Evolutionary conservation across 2,888 invertebrate genomes (phyloP).

Genomic region (Eilema sororculum): DNA sequence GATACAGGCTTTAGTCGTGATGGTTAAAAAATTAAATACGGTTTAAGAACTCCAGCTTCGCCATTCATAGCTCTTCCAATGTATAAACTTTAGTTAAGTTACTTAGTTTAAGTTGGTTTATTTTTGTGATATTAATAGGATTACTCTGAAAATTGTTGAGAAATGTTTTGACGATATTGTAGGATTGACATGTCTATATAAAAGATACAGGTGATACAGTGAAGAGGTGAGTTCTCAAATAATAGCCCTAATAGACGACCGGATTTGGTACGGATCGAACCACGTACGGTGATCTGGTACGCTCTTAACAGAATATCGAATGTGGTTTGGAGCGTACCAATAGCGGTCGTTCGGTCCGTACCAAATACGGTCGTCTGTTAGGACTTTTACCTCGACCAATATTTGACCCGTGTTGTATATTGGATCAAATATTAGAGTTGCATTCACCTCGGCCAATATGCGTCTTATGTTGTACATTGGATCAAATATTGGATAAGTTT

Average conservation of each 20-base stretch:
- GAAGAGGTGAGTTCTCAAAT: no score
- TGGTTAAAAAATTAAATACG: slow-evolving; percentile 7
- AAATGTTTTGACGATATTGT: background rate
- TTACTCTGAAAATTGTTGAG: slow-evolving; percentile 18
- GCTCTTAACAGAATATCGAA: no score
- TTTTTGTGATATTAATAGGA: slow-evolving; percentile 23
- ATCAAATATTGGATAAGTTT: background rate
- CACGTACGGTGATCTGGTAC: no score
- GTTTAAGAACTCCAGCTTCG: slow-evolving; percentile 2
- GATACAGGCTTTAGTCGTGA: background rate
- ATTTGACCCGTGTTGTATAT: background rate
- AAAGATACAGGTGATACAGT: no score
- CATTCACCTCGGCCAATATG: no score
- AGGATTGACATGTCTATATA: no score
- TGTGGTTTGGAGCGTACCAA: no score
- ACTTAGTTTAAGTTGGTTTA: slow-evolving; percentile 20
- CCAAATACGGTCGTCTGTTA: no score
- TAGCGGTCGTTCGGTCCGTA: no score
- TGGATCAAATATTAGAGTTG: background rate
- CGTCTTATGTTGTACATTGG: background rate
- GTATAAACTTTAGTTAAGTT: slow-evolving; percentile 29
- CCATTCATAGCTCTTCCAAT: slow-evolving; percentile 32
- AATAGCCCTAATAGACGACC: no score
- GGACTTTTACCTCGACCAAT: background rate
- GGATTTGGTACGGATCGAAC: no score